Evolutionary conservation across 2,113 vertebrate species (phyloP).

Genomic region (Tamias sibiricus): DNA sequence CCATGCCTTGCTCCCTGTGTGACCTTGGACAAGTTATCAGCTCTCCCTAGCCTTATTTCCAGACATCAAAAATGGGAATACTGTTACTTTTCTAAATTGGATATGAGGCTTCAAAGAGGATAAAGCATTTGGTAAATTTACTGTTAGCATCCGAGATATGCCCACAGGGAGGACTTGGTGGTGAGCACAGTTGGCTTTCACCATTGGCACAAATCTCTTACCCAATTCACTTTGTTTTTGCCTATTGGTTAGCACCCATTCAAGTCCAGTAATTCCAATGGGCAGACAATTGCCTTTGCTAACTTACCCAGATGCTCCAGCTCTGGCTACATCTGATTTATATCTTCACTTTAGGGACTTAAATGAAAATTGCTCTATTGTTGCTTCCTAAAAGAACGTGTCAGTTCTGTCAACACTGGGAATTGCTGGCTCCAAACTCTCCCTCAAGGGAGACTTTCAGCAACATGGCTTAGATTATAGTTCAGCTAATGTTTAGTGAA

Average conservation of each 20-base stretch:
- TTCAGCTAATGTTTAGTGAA: conserved; percentile 52
- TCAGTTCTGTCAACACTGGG: background rate
- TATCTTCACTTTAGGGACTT: background rate
- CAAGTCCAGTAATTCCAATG: background rate
- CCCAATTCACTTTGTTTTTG: background rate
- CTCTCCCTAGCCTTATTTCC: background rate
- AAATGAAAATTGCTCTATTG: background rate
- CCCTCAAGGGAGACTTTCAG: conserved; percentile 44
- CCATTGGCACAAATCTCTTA: background rate
- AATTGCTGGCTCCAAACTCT: background rate
- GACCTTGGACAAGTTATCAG: background rate
- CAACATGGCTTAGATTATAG: background rate
- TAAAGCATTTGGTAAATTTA: background rate
- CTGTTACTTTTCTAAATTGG: background rate
- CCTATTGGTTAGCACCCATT: background rate
- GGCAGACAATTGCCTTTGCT: background rate
- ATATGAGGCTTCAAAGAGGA: background rate
- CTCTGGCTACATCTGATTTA: background rate
- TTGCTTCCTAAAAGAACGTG: conserved; percentile 10
- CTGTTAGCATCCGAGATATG: background rate
- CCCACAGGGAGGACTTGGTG: background rate
- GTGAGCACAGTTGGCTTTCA: background rate
- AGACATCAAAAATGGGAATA: background rate
- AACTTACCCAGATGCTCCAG: background rate
- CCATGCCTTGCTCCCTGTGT: background rate